These are phyloP conservation scores for Peucedramus taeniatus DNA, from an alignment of 2,113 vertebrate species.

Conservation along the genomic window DNA sequence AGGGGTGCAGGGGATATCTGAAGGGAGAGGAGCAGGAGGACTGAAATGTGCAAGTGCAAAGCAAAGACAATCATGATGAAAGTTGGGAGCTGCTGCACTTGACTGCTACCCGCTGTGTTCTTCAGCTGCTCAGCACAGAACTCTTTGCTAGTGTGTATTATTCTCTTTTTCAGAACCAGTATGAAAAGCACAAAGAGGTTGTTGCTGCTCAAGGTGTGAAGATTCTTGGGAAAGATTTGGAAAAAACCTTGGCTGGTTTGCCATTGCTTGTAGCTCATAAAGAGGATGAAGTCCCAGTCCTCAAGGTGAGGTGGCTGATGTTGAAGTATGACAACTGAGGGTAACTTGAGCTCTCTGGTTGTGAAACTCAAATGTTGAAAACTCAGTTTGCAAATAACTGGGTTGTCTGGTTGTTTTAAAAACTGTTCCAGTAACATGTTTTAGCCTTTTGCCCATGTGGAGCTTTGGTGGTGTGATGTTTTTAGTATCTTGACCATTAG, in stretches of 20 bases:
- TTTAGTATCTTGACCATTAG: not conserved
- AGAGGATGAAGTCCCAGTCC: conserved; percentile 93
- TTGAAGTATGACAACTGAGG: not conserved
- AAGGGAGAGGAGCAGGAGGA: not conserved
- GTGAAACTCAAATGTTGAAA: not conserved
- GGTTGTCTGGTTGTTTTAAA: not conserved
- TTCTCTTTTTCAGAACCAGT: conserved; percentile 82
- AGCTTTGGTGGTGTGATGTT: not conserved
- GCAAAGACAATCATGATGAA: not conserved
- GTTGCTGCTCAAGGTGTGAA: conserved; percentile 93
- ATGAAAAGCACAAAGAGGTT: conserved; percentile 98
- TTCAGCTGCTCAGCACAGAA: not conserved
- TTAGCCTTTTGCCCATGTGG: not conserved
- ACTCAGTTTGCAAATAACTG: not conserved
- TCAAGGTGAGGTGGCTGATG: conserved; percentile 77
- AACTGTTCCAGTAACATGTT: not conserved
- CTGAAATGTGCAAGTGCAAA: not conserved
- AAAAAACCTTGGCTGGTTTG: conserved; percentile 93
- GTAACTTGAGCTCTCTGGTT: not conserved
- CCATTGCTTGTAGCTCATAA: conserved; percentile 90
- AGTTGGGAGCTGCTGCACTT: not conserved
- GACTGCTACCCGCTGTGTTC: accelerated
- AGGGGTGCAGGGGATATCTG: not conserved
- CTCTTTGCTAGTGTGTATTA: not conserved
- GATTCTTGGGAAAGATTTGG: conserved; percentile 96